Base-by-base conservation (phyloP, 2,797 vertebrate species). In the Hemibagrus guttatus region DNA sequence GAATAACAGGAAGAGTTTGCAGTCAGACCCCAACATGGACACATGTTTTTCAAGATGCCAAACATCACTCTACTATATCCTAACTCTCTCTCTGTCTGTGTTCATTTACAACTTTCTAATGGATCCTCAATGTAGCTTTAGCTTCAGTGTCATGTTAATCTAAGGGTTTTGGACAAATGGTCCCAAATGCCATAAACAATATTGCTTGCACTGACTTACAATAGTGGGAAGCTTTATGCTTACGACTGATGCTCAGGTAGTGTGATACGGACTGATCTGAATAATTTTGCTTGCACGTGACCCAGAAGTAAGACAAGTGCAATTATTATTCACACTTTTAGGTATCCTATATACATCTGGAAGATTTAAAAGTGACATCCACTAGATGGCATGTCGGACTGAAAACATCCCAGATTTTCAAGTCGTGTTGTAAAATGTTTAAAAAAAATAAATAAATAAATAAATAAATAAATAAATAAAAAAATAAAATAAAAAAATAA, bases 331-430 rank as follows among this genome's bases (percentile, higher is more conserved):
- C n/a, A 28, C 63, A 28, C n/a, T 66, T 12, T 28, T n/a, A 8
- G 19, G 6, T 59, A 19, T 59, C 58, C 58, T 23, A 66, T 13
- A 14, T 68, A 31, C 6, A 68, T 28, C 7, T 8, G 46, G 7
- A 26, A 72, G 69, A 72, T 72, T 46, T 42, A 72, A 46, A 72
- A 72, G 39, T 71, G 71, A 74, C 42, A 74, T 49, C 71, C 71
- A 74, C 23, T 74, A 49, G 71, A 74, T 46, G 71, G 42, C 42
- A 74, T 26, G 71, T 74, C 71, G n/a, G 71, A 74, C 12, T 6
- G 19, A 49, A 49, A 46, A 26, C 42, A 46, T 54, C 49, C n/a
- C 49, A 28, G n/a, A 9, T 23, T 26, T 11, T 5, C 1, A 72
- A 23, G 19, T 76, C 2, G 6, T 52, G 13, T 26, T 52, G 26